Conservation (phyloP, 2,113 vertebrate species). For the Gallinago paraguaiae region DNA sequence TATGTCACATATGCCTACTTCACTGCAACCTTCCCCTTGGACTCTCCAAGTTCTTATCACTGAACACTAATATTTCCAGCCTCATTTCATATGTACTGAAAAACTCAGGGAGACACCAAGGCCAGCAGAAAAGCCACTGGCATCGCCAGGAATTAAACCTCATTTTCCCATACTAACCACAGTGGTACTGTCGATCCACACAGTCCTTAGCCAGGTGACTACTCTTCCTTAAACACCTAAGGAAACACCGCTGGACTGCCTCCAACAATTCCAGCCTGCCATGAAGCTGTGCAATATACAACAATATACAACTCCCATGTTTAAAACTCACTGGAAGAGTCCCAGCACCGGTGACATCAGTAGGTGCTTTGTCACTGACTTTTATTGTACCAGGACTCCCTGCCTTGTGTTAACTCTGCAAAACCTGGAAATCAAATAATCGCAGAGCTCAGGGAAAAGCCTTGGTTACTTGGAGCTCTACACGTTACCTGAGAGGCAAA, state of each 20-base stretch:
- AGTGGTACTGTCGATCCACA: fast-evolving
- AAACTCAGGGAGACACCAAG: not conserved
- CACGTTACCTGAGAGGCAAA: not conserved
- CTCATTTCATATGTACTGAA: not conserved
- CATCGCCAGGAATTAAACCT: not conserved
- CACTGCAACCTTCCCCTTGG: not conserved
- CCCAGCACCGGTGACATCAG: not conserved
- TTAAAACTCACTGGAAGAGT: not conserved
- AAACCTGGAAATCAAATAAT: fast-evolving
- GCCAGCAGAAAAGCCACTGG: not conserved
- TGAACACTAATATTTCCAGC: not conserved
- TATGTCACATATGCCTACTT: fast-evolving
- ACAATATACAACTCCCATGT: too few relatives aligned
- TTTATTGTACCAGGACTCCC: too few relatives aligned
- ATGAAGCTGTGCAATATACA: fast-evolving
- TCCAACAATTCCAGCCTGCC: not conserved
- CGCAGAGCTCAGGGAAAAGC: not conserved
- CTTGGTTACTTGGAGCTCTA: not conserved
- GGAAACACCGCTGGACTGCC: fast-evolving
- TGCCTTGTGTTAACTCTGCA: too few relatives aligned
- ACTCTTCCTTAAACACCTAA: not conserved
- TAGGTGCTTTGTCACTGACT: not conserved
- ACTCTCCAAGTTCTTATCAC: not conserved
- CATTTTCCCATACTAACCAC: not conserved
- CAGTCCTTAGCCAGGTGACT: not conserved